Conservation (phyloP, 2,797 vertebrate genomes). For the Cacajao melanocephalus region DNA sequence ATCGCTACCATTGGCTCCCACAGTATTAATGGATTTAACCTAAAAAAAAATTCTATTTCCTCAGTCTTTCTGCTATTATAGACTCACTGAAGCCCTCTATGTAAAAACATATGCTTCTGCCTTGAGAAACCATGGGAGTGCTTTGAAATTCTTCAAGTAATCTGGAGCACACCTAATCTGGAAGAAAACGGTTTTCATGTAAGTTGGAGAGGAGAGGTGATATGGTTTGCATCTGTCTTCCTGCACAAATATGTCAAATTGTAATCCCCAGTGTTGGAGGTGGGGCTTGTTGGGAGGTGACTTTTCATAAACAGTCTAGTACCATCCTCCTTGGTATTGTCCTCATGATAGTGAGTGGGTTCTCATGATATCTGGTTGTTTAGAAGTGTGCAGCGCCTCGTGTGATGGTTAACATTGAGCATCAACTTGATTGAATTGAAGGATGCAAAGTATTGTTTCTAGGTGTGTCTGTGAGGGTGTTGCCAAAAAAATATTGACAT, state of each 20-base stretch:
- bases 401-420: not conserved
- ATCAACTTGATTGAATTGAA: not conserved
- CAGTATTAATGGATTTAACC: slow-evolving; percentile 61
- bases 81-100: slow-evolving; percentile 73
- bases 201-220: not conserved
- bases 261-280: not conserved
- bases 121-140: not conserved
- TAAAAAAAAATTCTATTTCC: slow-evolving; percentile 72
- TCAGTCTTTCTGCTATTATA: slow-evolving; percentile 69
- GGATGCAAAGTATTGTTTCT: not conserved
- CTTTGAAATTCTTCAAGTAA: slow-evolving; percentile 66
- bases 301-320: not conserved
- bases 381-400: not conserved
- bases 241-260: not conserved
- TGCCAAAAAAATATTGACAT: not conserved
- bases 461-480: not conserved
- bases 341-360: not conserved
- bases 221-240: not conserved
- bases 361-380: not conserved
- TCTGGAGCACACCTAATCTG: not conserved
- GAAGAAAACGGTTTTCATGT: not conserved
- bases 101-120: slow-evolving; percentile 70
- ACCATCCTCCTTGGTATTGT: not conserved
- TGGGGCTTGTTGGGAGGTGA: not conserved
- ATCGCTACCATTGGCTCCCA: slow-evolving; percentile 41